These are phyloP conservation scores for Corynorhinus townsendii DNA, from an alignment of 2,113 vertebrate genomes.

Conservation along the genomic window DNA sequence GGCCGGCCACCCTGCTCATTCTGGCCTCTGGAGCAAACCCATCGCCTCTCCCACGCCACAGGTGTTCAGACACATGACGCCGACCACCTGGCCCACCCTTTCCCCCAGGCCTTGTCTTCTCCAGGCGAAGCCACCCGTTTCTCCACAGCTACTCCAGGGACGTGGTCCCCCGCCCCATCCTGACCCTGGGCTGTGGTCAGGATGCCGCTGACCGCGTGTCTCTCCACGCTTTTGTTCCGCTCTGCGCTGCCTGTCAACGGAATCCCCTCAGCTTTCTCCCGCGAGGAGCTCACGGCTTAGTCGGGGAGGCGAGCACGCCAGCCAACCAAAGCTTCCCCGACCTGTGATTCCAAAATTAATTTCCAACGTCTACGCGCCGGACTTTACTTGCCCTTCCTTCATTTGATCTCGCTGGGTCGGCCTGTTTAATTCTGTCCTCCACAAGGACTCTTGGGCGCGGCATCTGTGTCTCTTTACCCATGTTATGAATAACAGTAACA, in stretches of 20 bases:
- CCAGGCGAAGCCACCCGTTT: not conserved
- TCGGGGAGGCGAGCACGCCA: not conserved
- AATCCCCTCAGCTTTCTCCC: slow-evolving; percentile 12
- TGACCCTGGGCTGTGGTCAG: not conserved
- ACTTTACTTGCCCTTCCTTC: not conserved
- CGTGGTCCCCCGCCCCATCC: not conserved
- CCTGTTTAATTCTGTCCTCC: not conserved
- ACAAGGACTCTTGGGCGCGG: not conserved
- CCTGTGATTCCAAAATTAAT: slow-evolving; percentile 39
- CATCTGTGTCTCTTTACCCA: not conserved
- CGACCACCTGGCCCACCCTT: not conserved
- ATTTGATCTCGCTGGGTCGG: not conserved
- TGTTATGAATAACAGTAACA: not conserved
- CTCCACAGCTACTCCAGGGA: not conserved
- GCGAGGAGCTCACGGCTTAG: slow-evolving; percentile 28
- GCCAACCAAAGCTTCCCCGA: not conserved
- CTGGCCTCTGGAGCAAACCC: not conserved
- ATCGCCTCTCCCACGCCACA: not conserved
- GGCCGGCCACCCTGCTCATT: accelerated
- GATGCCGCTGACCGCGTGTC: not conserved
- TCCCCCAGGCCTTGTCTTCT: not conserved
- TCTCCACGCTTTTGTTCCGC: not conserved
- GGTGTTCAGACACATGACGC: not conserved
- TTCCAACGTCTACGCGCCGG: not conserved
- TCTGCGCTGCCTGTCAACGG: slow-evolving; percentile 4